Evolutionary conservation across 2,797 vertebrate species (phyloP).

Genomic region (Arnoldichthys spilopterus): DNA sequence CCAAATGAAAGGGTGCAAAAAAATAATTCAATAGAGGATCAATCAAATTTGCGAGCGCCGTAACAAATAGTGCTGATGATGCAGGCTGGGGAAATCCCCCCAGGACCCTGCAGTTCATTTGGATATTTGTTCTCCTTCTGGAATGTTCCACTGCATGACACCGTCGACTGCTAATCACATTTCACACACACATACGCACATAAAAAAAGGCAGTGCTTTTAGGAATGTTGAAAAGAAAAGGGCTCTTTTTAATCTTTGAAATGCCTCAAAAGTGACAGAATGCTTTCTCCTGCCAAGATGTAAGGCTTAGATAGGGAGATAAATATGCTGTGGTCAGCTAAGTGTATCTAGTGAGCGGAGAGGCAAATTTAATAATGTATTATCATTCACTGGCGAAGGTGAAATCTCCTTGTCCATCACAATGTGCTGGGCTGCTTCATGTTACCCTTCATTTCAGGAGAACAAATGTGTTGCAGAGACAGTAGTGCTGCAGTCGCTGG

Average conservation of each 20-base stretch:
- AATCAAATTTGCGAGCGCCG: conserved; percentile 81
- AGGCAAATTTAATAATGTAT: conserved; percentile 99
- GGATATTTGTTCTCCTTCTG: conserved; percentile 88
- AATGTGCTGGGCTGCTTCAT: conserved; percentile 81
- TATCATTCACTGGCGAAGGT: conserved; percentile 99
- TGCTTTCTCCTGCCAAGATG: conserved; percentile 99
- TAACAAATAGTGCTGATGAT: conserved; percentile 86
- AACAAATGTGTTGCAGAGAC: conserved; percentile 81
- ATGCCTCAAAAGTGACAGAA: conserved; percentile 99
- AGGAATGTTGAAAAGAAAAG: conserved; percentile 99
- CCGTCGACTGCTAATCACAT: conserved; percentile 98
- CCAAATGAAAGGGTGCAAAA: conserved; percentile 80
- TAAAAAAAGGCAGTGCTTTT: conserved; percentile 82
- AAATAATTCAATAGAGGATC: conserved; percentile 86
- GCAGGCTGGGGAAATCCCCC: conserved; percentile 84
- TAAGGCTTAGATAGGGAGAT: conserved; percentile 97
- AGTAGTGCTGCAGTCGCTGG: conserved; percentile 47
- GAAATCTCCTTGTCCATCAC: conserved; percentile 99
- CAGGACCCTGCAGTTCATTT: conserved; percentile 85
- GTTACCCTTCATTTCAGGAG: conserved; percentile 81
- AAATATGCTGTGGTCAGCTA: conserved; percentile 99
- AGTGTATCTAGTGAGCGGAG: conserved; percentile 99
- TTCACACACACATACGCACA: conserved; percentile 75
- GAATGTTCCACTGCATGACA: conserved; percentile 94
- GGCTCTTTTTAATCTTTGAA: conserved; percentile 99